Conservation (phyloP, 2,113 vertebrate genomes). For the Ailurus styani region DNA sequence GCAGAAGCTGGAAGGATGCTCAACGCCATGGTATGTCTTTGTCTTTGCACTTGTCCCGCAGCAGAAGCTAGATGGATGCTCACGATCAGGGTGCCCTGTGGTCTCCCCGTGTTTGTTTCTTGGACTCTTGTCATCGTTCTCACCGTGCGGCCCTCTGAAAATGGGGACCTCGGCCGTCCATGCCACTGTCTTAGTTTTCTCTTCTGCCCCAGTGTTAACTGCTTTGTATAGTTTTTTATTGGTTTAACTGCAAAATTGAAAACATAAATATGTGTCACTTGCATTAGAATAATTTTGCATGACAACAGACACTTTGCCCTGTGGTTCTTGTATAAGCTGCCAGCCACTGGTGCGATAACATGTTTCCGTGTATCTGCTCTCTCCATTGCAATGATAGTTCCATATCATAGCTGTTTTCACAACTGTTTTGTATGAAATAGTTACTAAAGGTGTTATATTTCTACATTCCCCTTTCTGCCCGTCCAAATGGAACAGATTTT, state of each 20-base stretch:
- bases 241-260: not conserved
- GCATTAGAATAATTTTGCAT: not conserved
- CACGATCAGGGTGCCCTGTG: accelerated
- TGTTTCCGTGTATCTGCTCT: slow-evolving; percentile 44
- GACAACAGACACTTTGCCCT: not conserved
- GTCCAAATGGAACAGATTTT: not conserved
- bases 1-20: not conserved
- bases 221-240: not conserved
- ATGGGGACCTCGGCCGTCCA: too few species aligned
- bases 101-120: not conserved
- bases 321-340: not conserved
- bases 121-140: accelerated
- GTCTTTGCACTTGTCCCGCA: not conserved
- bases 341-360: slow-evolving; percentile 29
- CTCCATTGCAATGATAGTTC: not conserved
- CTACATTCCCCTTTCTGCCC: not conserved
- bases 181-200: too few species aligned
- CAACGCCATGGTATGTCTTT: accelerated
- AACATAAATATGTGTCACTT: not conserved
- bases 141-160: accelerated
- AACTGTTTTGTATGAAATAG: slow-evolving; percentile 29
- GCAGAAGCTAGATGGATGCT: accelerated
- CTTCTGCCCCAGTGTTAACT: not conserved
- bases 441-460: slow-evolving; percentile 43
- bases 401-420: slow-evolving; percentile 43